phyloP scores from a whole-genome alignment of 2,888 invertebrate species.

The Idaea biselata region DNA sequence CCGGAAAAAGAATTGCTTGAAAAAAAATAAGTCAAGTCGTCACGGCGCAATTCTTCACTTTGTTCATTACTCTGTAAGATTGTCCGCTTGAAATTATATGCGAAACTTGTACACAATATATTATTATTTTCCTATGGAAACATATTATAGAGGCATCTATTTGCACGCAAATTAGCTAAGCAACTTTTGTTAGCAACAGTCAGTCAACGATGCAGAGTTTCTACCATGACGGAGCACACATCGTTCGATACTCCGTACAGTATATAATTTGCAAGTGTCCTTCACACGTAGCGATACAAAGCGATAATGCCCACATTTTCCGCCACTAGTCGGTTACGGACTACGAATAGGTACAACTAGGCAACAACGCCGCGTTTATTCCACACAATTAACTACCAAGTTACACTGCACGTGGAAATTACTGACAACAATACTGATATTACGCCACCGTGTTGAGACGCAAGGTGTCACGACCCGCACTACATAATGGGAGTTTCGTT shows the following conservation, averaged over 20 bases:
- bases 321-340: constrained; percentile 38
- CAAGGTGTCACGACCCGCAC: constrained; percentile 52
- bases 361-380: constrained; percentile 42
- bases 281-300: constrained; percentile 47
- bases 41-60: background rate
- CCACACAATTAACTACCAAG: constrained; percentile 52
- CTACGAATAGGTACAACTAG: constrained; percentile 21
- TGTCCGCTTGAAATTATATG: background rate
- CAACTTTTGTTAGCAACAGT: background rate
- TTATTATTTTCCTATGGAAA: background rate
- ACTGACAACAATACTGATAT: constrained; percentile 55
- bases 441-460: constrained; percentile 57
- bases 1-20: background rate
- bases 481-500: constrained; percentile 49
- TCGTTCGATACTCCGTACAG: constrained; percentile 29
- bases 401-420: constrained; percentile 57
- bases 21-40: background rate
- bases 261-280: constrained; percentile 43
- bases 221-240: constrained; percentile 29
- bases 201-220: background rate
- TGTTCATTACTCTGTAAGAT: background rate
- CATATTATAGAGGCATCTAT: background rate
- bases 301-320: constrained; percentile 59
- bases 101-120: background rate
- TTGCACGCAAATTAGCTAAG: constrained; percentile 25